Percentiles rank a stretch among this genome's conserved stretches.
phyloP scores from a whole-genome alignment of 2,113 vertebrate genomes.

The Piaya cayana region DNA sequence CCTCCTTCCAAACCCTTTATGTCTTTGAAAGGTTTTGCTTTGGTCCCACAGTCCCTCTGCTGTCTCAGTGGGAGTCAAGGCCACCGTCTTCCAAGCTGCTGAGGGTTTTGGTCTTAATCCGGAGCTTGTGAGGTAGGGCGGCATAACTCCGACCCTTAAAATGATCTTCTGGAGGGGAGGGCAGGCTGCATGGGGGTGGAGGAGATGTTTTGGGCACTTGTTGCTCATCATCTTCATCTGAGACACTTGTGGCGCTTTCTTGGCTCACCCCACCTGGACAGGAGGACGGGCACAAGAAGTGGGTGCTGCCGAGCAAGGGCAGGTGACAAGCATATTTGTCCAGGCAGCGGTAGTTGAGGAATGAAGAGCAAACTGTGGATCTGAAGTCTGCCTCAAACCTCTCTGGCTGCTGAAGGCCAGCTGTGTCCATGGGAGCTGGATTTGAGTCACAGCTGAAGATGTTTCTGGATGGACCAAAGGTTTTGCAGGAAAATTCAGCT shows the following conservation, averaged over 20 bases:
- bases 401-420: not conserved
- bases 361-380: slow-evolving; percentile 50
- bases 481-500: not conserved
- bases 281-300: slow-evolving; percentile 31
- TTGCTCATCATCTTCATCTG: slow-evolving; percentile 75
- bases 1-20: not conserved
- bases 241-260: not conserved
- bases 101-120: slow-evolving; percentile 72
- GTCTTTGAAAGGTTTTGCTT: not conserved
- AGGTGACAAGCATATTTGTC: slow-evolving; percentile 20
- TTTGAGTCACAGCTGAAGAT: not conserved
- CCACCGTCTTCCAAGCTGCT: not conserved
- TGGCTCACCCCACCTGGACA: not conserved
- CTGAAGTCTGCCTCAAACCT: slow-evolving; percentile 50
- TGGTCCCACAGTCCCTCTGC: not conserved
- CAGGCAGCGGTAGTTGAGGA: slow-evolving; percentile 65
- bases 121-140: slow-evolving; percentile 79
- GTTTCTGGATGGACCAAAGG: not conserved
- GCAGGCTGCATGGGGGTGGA: not conserved
- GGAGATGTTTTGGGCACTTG: slow-evolving; percentile 62
- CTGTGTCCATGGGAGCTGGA: not conserved
- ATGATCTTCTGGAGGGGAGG: not conserved
- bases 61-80: not conserved
- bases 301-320: slow-evolving; percentile 46
- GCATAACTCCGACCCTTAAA: not conserved